Evolutionary conservation across 2,888 invertebrate genomes (phyloP).

Genomic region (Biston stratarius): DNA sequence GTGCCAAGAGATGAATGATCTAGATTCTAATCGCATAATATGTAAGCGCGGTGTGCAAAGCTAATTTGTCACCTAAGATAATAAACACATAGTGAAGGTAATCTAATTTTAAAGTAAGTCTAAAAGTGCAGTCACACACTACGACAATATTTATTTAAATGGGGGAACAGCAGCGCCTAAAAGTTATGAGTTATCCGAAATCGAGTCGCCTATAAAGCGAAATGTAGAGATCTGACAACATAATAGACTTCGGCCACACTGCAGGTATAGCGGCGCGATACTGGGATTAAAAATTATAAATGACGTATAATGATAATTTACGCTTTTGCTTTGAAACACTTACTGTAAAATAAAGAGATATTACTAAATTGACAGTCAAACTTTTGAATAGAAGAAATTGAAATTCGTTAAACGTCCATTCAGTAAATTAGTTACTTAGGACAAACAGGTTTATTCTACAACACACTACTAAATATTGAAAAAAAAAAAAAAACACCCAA

Average conservation of each 20-base stretch:
- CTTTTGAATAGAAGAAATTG: not conserved
- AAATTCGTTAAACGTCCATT: too few relatives aligned
- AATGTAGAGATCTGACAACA: conserved; percentile 25
- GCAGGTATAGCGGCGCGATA: conserved; percentile 23
- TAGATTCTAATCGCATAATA: not conserved
- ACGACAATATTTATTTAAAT: not conserved
- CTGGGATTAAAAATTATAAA: too few relatives aligned
- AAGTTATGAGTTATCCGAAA: conserved; percentile 20
- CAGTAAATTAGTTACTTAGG: too few relatives aligned
- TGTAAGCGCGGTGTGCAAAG: conserved; percentile 1
- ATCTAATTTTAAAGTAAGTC: not conserved
- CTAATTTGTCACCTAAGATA: not conserved
- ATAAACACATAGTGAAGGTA: not conserved
- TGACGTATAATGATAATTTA: conserved; percentile 24
- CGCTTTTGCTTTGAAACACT: conserved; percentile 6
- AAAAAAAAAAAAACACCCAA: too few relatives aligned
- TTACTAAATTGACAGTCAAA: not conserved
- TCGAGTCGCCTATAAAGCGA: not conserved
- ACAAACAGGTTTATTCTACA: too few relatives aligned
- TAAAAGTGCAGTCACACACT: not conserved
- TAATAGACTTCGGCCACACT: conserved; percentile 16
- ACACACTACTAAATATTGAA: too few relatives aligned
- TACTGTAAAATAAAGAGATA: conserved; percentile 6
- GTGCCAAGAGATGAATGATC: conserved; percentile 19
- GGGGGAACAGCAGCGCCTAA: conserved; percentile 2